A percentile compares a stretch with the other conserved stretches of the same genome.
Evolutionary conservation across 1,140 invertebrate genomes (phyloP).

Genomic region (Aphelenchoides avenae): DNA sequence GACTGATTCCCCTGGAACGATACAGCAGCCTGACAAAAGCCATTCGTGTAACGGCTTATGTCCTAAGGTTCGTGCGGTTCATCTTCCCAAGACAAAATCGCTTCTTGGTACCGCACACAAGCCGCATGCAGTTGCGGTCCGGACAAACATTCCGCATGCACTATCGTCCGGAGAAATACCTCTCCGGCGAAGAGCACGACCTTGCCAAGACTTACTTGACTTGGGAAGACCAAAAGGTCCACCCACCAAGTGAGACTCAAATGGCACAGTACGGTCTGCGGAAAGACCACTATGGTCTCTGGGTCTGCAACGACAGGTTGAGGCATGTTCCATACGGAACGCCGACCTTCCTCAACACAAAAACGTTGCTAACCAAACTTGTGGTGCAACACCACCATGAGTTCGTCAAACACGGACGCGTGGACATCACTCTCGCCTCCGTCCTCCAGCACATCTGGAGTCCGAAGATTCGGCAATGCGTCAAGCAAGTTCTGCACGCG

Average conservation of each 20-base stretch:
- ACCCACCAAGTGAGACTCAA: conserved; percentile 7
- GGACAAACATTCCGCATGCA: neutral
- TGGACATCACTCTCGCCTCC: conserved; percentile 6
- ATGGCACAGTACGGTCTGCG: neutral
- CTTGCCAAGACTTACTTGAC: neutral
- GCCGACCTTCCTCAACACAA: conserved; percentile 1
- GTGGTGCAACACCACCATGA: conserved; percentile 9
- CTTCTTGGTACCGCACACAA: neutral
- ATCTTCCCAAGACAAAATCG: neutral
- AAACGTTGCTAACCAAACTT: conserved; percentile 1
- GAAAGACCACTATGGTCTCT: no score
- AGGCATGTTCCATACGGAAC: no score
- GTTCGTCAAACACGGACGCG: conserved; percentile 2
- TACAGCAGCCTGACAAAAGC: conserved; percentile 5
- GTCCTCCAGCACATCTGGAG: conserved; percentile 15
- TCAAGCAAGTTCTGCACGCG: neutral
- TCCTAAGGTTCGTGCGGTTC: neutral
- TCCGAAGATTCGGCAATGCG: neutral
- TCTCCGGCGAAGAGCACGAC: neutral
- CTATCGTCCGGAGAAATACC: conserved; percentile 1
- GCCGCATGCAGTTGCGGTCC: neutral
- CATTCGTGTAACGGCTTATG: neutral
- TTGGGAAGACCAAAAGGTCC: neutral
- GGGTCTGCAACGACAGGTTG: no score
- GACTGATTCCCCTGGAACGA: neutral